phyloP scores from a whole-genome alignment of 2,888 invertebrate species.

The Agrotis puta region DNA sequence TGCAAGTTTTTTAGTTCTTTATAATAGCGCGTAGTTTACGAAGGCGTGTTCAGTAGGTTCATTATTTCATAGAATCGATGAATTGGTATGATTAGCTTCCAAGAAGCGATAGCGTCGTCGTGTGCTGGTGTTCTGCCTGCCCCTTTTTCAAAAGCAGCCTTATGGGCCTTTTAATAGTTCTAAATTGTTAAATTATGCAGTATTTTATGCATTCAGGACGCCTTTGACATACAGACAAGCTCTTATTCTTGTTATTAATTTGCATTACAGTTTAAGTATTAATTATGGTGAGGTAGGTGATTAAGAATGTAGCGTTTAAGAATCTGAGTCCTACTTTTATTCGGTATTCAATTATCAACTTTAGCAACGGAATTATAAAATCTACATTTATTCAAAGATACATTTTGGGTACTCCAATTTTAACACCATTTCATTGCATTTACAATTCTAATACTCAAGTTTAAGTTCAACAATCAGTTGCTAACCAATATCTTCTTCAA shows the following conservation, averaged over 20 bases:
- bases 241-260: conserved; percentile 46
- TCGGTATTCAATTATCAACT: neutral
- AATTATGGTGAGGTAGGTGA: conserved; percentile 28
- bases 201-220: conserved; percentile 72
- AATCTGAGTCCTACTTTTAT: neutral
- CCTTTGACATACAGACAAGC: conserved; percentile 58
- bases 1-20: conserved; percentile 16
- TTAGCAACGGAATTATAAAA: neutral
- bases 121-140: conserved; percentile 46
- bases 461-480: conserved; percentile 7
- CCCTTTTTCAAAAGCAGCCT: conserved; percentile 66
- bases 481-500: conserved; percentile 54
- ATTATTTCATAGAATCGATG: conserved; percentile 68
- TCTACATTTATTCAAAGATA: neutral
- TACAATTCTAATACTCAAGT: conserved; percentile 11
- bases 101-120: conserved; percentile 59
- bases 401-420: conserved; percentile 8
- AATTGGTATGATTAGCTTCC: conserved; percentile 66
- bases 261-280: conserved; percentile 31
- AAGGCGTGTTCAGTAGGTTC: conserved; percentile 22
- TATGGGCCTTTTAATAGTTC: conserved; percentile 70
- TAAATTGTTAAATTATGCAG: conserved; percentile 75
- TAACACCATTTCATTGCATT: conserved; percentile 43
- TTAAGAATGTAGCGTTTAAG: conserved; percentile 13
- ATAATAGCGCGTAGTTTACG: conserved; percentile 13